Conservation (phyloP, 1,140 invertebrate genomes). For the Leptinotarsa texana region DNA sequence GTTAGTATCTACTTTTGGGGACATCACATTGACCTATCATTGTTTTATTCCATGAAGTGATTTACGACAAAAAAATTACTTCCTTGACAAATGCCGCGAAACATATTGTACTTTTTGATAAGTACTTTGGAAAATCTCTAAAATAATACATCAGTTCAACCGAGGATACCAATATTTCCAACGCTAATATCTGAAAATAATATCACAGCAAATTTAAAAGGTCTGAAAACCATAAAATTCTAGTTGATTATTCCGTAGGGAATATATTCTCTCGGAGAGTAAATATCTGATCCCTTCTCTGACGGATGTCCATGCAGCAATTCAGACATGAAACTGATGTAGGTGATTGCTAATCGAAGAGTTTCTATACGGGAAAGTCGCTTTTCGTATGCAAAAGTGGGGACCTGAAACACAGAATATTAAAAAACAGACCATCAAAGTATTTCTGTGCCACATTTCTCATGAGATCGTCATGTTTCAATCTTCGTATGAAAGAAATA, state of each 20-base stretch:
- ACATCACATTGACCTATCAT: too few relatives aligned
- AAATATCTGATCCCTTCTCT: constrained; percentile 54
- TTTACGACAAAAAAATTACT: too few relatives aligned
- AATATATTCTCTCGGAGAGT: constrained; percentile 52
- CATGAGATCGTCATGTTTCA: too few relatives aligned
- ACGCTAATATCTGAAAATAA: constrained; percentile 13
- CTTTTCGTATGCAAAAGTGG: constrained; percentile 99
- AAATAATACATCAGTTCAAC: constrained; percentile 39
- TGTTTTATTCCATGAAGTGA: too few relatives aligned
- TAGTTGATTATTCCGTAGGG: constrained; percentile 38
- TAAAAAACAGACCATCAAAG: not conserved
- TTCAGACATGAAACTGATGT: constrained; percentile 97
- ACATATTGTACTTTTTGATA: too few relatives aligned
- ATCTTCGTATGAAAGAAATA: too few relatives aligned
- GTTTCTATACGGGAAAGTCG: constrained; percentile 97
- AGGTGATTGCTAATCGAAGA: constrained; percentile 93
- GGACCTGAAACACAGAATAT: constrained; percentile 66
- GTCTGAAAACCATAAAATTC: not conserved
- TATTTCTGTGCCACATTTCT: not conserved
- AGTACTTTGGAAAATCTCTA: too few relatives aligned
- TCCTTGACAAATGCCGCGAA: too few relatives aligned
- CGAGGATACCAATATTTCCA: not conserved
- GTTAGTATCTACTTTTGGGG: too few relatives aligned
- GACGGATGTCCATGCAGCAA: constrained; percentile 70
- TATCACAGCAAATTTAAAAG: not conserved